A percentile compares a stretch with the other conserved stretches of the same genome.
Conservation (phyloP, 2,113 vertebrate species). For the Cinclus mexicanus region DNA sequence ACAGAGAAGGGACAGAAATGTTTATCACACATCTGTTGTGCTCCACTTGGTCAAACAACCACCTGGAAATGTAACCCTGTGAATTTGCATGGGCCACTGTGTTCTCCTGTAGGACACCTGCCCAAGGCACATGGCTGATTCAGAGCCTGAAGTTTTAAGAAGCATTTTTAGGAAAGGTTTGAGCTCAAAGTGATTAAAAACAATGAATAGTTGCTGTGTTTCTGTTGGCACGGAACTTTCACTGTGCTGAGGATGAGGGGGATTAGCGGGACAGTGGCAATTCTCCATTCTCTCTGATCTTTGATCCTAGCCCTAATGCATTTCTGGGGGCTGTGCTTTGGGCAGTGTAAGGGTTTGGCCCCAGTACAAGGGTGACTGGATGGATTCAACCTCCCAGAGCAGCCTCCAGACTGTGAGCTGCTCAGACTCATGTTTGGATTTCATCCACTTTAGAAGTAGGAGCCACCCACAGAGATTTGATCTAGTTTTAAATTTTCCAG, state of each 20-base stretch:
- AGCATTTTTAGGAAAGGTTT: neutral
- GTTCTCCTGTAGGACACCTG: neutral
- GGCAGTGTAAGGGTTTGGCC: neutral
- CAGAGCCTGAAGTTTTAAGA: neutral
- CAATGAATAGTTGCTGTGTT: neutral
- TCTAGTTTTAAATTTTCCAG: constrained; percentile 16
- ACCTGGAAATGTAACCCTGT: neutral
- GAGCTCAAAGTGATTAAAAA: neutral
- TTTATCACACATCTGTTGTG: neutral
- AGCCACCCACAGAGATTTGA: neutral
- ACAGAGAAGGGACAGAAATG: neutral
- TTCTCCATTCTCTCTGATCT: neutral
- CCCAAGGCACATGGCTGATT: neutral
- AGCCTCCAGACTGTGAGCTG: neutral
- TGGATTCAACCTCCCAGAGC: neutral
- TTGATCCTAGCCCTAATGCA: neutral
- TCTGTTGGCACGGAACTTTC: neutral
- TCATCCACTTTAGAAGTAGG: neutral
- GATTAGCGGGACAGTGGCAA: neutral
- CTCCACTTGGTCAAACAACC: neutral
- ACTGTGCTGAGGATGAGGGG: neutral
- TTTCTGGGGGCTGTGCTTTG: neutral
- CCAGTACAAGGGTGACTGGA: neutral
- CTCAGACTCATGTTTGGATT: neutral
- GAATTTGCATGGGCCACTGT: accelerated